These are phyloP conservation scores for Eriocheir sinensis DNA, from an alignment of 1,140 invertebrate species.

Conservation along the genomic window DNA sequence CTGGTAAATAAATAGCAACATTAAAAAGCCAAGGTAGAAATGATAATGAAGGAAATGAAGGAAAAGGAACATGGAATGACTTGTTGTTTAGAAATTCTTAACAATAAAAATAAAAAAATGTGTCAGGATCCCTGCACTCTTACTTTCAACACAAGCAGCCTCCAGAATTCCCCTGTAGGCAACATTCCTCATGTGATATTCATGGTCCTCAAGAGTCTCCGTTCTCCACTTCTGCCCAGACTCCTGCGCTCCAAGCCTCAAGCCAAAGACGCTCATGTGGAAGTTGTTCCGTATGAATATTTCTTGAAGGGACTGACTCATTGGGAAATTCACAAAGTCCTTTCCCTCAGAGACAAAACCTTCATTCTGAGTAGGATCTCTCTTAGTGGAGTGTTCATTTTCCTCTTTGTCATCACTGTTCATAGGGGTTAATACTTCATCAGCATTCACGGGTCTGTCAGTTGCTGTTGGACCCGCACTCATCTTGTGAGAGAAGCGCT, in stretches of 20 bases:
- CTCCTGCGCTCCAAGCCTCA: slow-evolving; percentile 68
- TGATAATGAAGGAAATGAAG: neutral
- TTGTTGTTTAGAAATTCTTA: no score
- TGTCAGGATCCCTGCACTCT: no score
- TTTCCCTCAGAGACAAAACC: neutral
- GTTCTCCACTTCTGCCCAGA: slow-evolving; percentile 57
- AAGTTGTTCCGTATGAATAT: slow-evolving; percentile 23
- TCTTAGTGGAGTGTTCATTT: neutral
- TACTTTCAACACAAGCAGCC: slow-evolving; percentile 64
- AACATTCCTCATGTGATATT: slow-evolving; percentile 55
- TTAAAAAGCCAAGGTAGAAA: neutral
- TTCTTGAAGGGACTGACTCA: slow-evolving; percentile 57
- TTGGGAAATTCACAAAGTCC: slow-evolving; percentile 59
- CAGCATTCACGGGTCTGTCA: neutral
- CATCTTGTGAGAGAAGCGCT: slow-evolving; percentile 59
- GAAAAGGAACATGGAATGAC: no score
- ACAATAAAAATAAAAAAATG: no score
- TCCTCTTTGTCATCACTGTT: neutral
- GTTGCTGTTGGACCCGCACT: neutral
- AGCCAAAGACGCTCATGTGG: slow-evolving; percentile 54
- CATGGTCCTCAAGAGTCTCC: slow-evolving; percentile 49
- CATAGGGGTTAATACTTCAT: neutral
- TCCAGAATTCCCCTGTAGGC: slow-evolving; percentile 63
- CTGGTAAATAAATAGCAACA: neutral
- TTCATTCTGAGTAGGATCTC: slow-evolving; percentile 2